A percentile compares a stretch with the other conserved stretches of the same genome.
Evolutionary conservation across 2,797 vertebrate species (phyloP).

Genomic region (Chrysocyon brachyurus): DNA sequence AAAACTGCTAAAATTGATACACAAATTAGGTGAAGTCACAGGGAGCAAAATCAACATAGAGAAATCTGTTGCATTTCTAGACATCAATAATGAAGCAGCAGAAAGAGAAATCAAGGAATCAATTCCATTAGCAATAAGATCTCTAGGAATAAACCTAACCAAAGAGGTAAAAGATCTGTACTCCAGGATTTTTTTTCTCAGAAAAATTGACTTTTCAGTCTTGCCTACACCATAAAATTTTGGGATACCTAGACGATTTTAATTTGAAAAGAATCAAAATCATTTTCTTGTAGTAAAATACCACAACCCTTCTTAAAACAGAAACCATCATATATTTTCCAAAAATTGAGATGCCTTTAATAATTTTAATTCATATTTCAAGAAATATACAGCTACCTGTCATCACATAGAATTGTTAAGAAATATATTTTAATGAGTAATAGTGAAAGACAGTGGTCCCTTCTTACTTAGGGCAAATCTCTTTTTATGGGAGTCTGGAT

Average conservation of each 20-base stretch:
- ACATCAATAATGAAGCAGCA: background rate
- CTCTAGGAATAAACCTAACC: background rate
- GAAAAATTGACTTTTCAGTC: slow-evolving; percentile 41
- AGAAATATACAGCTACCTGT: background rate
- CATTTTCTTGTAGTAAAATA: slow-evolving; percentile 40
- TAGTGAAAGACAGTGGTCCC: background rate
- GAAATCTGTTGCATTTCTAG: background rate
- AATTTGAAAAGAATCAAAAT: slow-evolving; percentile 52
- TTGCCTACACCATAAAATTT: slow-evolving; percentile 29
- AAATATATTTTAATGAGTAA: background rate
- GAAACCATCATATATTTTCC: slow-evolving; percentile 4
- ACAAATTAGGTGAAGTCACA: background rate
- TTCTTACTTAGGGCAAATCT: background rate
- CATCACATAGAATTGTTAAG: background rate
- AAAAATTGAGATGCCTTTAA: slow-evolving; percentile 25
- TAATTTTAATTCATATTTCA: slow-evolving; percentile 60
- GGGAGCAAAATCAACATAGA: background rate
- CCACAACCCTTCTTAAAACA: slow-evolving; percentile 44
- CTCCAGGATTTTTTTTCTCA: background rate
- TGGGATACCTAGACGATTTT: background rate
- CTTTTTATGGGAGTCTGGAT: background rate
- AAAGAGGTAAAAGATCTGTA: background rate
- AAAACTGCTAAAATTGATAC: background rate
- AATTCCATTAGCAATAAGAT: background rate
- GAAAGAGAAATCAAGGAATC: background rate